These are phyloP conservation scores for Triops cancriformis DNA, from an alignment of 1,140 invertebrate species.

Conservation along the genomic window DNA sequence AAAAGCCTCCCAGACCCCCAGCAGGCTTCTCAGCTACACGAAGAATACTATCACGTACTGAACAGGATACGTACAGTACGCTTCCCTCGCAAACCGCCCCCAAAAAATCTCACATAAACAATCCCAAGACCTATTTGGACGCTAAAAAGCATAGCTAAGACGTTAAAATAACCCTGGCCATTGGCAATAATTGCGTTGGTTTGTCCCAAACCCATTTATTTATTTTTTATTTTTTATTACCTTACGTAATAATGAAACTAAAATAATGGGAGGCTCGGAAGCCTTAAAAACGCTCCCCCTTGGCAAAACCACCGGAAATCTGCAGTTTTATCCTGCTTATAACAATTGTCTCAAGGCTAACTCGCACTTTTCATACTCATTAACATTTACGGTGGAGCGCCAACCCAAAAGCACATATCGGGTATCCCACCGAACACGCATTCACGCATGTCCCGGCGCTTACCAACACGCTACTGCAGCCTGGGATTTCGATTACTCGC, in stretches of 20 bases:
- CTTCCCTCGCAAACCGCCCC: too few relatives aligned
- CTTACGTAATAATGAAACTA: neutral
- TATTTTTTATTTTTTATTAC: too few relatives aligned
- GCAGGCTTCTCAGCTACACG: neutral
- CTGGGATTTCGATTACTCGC: neutral
- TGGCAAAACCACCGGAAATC: neutral
- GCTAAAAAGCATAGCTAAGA: neutral
- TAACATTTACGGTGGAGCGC: neutral
- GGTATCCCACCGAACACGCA: neutral
- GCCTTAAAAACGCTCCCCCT: neutral
- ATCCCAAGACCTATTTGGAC: neutral
- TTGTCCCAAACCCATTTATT: neutral
- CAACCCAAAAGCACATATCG: neutral
- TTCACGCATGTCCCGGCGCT: neutral
- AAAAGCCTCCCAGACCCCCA: neutral
- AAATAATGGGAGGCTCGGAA: neutral
- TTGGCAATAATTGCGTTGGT: neutral
- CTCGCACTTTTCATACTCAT: neutral
- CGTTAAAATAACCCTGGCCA: neutral
- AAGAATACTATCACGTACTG: neutral
- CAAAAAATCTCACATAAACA: slow-evolving; percentile 1
- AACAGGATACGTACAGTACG: too few relatives aligned
- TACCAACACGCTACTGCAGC: neutral
- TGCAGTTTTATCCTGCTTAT: neutral
- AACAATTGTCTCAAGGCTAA: neutral